phyloP scores from a whole-genome alignment of 1,140 invertebrate genomes.

The Pachypsylla venusta region DNA sequence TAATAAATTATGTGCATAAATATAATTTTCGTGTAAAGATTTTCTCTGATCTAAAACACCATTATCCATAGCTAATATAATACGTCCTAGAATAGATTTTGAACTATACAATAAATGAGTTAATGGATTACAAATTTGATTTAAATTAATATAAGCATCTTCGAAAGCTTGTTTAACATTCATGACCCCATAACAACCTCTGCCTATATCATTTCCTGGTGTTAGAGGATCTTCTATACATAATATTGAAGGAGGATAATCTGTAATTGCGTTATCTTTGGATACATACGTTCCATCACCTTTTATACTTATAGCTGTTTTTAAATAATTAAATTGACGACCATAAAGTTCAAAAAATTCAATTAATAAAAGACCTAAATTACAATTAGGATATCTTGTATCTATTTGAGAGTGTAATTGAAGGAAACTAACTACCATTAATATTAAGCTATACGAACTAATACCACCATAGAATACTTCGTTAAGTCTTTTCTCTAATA shows the following conservation, averaged over 20 bases:
- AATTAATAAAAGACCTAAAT: slow-evolving; percentile 86
- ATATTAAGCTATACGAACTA: slow-evolving; percentile 94
- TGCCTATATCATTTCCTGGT: slow-evolving; percentile 88
- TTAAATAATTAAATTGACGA: slow-evolving; percentile 89
- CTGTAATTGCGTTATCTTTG: slow-evolving; percentile 63
- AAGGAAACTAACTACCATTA: slow-evolving; percentile 96
- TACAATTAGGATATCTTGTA: slow-evolving; percentile 38
- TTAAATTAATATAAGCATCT: slow-evolving; percentile 77
- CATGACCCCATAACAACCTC: slow-evolving; percentile 79
- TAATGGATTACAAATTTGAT: slow-evolving; percentile 58
- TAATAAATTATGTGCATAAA: not conserved
- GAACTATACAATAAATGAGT: slow-evolving; percentile 30
- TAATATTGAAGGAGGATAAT: slow-evolving; percentile 54
- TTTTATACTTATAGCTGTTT: slow-evolving; percentile 86
- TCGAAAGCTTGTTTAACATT: slow-evolving; percentile 86
- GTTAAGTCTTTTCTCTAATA: slow-evolving; percentile 91
- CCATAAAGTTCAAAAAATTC: slow-evolving; percentile 98
- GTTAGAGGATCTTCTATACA: slow-evolving; percentile 98
- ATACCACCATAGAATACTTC: slow-evolving; percentile 99
- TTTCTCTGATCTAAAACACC: slow-evolving; percentile 1
- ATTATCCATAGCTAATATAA: not conserved
- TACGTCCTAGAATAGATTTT: not conserved
- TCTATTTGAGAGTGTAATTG: slow-evolving; percentile 46
- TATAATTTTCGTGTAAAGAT: not conserved
- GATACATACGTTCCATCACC: slow-evolving; percentile 86